Conservation (phyloP, 2,113 vertebrate species). For the Tragulus kanchil region DNA sequence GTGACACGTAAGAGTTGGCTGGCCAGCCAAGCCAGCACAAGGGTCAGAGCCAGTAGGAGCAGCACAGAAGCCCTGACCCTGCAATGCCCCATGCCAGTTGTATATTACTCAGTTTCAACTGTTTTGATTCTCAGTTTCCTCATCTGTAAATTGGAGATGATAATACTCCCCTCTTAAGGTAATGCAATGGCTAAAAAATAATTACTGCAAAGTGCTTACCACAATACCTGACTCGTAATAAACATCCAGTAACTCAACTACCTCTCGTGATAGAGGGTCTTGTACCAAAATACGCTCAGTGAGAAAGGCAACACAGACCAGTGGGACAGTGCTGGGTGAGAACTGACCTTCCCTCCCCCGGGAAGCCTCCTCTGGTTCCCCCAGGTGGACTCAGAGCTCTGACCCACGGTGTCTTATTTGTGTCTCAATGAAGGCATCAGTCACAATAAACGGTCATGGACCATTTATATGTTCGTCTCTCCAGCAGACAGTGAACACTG, state of each 20-base stretch:
- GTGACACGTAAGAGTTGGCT: not conserved
- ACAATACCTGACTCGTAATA: not conserved
- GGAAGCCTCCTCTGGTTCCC: not conserved
- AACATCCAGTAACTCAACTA: not conserved
- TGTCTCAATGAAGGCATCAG: not conserved
- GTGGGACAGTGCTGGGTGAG: too few relatives aligned
- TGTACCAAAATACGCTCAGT: not conserved
- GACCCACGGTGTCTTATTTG: not conserved
- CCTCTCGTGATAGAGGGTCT: not conserved
- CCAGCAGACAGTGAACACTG: not conserved
- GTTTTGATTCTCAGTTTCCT: not conserved
- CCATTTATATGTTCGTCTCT: not conserved
- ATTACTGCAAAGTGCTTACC: not conserved
- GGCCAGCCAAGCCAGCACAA: too few relatives aligned
- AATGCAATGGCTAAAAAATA: not conserved
- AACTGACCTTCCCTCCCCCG: not conserved
- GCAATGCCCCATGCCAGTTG: not conserved
- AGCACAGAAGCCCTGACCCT: not conserved
- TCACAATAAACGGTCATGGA: too few relatives aligned
- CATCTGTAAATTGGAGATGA: not conserved
- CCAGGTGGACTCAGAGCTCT: rapidly evolving
- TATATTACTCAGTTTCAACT: not conserved
- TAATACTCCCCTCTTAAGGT: not conserved
- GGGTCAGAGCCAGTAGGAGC: not conserved
- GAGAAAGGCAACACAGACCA: too few relatives aligned